These are phyloP conservation scores for Solea solea DNA, from an alignment of 2,113 vertebrate genomes.

Conservation along the genomic window DNA sequence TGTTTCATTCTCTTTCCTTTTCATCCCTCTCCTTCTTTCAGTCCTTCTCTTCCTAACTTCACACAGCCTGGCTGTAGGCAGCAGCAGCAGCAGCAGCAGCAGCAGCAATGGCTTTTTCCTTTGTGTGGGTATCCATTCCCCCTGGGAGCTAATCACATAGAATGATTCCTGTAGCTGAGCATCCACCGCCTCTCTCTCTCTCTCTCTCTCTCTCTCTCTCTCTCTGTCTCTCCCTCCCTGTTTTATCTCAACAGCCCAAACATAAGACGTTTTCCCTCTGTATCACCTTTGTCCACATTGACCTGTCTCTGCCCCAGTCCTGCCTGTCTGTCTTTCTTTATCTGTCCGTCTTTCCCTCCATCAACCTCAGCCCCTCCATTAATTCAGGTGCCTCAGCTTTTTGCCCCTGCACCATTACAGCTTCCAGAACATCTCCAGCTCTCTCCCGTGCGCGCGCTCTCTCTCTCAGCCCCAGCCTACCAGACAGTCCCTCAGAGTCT, in stretches of 20 bases:
- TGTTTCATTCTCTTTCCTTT: conserved; percentile 21
- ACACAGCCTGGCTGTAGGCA: conserved; percentile 47
- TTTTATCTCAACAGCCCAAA: conserved; percentile 62
- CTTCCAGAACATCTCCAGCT: conserved; percentile 57
- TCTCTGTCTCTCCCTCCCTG: conserved; percentile 34
- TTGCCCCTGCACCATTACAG: conserved; percentile 63
- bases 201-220: conserved; percentile 46
- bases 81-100: neutral
- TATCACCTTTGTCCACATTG: conserved; percentile 26
- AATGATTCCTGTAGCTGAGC: conserved; percentile 74
- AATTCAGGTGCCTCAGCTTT: conserved; percentile 69
- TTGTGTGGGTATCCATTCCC: conserved; percentile 72
- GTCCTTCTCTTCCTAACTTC: conserved; percentile 50
- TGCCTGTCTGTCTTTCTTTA: conserved; percentile 12
- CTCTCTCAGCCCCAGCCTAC: conserved; percentile 68
- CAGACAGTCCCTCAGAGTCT: conserved; percentile 75
- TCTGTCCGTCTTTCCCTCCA: conserved; percentile 24
- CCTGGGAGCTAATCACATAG: conserved; percentile 79
- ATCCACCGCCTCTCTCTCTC: conserved; percentile 47
- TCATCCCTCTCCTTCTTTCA: conserved; percentile 5
- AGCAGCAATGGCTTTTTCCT: conserved; percentile 42
- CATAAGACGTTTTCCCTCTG: conserved; percentile 22
- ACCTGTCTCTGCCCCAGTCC: conserved; percentile 11
- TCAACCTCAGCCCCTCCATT: conserved; percentile 60
- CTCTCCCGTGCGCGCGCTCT: conserved; percentile 16